Conservation (phyloP, 2,797 vertebrate species). For the Oceanodroma leucorhoa region DNA sequence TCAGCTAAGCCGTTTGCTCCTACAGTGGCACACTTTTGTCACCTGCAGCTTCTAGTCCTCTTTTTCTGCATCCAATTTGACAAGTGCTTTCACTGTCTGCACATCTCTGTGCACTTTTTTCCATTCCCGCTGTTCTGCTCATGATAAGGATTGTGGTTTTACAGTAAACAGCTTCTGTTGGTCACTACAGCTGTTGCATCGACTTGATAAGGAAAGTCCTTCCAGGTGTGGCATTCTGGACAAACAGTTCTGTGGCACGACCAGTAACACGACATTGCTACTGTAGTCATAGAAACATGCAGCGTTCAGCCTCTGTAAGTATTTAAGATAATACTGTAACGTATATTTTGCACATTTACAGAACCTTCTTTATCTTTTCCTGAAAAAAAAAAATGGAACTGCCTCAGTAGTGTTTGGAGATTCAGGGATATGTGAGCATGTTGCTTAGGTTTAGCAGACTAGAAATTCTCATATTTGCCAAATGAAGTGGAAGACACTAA, state of each 20-base stretch:
- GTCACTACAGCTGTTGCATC: background rate
- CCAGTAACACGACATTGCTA: background rate
- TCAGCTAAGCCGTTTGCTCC: background rate
- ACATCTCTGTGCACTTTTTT: background rate
- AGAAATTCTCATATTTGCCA: background rate
- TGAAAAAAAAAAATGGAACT: rapidly evolving
- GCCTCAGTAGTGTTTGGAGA: background rate
- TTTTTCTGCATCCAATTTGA: background rate
- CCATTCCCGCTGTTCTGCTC: background rate
- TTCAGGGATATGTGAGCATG: background rate
- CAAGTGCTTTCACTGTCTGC: background rate
- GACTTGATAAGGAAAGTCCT: background rate
- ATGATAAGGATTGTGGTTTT: background rate
- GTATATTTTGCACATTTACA: background rate
- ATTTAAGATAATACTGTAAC: background rate
- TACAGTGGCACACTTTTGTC: background rate
- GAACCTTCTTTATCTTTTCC: background rate
- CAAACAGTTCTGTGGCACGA: background rate
- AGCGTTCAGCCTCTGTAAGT: background rate
- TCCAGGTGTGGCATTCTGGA: background rate
- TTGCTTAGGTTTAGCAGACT: background rate
- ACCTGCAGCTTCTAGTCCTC: background rate
- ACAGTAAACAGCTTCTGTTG: background rate
- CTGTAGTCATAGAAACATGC: background rate
- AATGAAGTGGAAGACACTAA: background rate